Conservation (phyloP, 2,113 vertebrate species). For the Macaca nemestrina region DNA sequence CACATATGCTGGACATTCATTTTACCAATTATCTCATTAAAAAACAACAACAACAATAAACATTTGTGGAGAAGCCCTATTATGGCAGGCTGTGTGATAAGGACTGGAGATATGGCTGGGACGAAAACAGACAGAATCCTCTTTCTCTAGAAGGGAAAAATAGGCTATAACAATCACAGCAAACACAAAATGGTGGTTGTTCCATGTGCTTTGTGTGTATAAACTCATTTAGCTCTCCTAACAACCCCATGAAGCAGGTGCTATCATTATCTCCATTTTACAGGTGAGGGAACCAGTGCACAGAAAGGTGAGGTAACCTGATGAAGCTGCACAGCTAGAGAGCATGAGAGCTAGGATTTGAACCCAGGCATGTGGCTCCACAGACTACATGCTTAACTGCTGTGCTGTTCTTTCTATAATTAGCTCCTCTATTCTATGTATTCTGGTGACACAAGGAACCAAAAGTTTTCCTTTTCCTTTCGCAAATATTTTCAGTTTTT, state of each 20-base stretch:
- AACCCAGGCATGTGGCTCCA: neutral
- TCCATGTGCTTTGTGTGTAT: neutral
- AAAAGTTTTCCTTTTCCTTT: neutral
- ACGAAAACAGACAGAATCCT: neutral
- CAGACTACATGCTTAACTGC: neutral
- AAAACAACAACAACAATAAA: neutral
- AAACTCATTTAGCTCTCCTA: neutral
- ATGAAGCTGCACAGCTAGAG: neutral
- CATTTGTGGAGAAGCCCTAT: neutral
- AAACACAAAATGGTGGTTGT: neutral
- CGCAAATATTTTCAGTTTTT: slow-evolving; percentile 27
- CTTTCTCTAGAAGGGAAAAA: neutral
- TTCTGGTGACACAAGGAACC: neutral
- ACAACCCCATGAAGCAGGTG: neutral
- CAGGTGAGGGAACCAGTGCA: neutral
- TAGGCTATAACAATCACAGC: neutral
- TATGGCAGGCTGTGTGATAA: neutral
- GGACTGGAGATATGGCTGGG: neutral
- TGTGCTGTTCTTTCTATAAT: neutral
- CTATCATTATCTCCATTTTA: neutral
- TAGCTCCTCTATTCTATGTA: neutral
- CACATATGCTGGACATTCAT: neutral
- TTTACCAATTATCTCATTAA: neutral
- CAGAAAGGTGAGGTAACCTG: neutral
- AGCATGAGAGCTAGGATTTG: neutral